Conservation (phyloP, 2,113 vertebrate genomes). For the Mesoclemmys tuberculata region DNA sequence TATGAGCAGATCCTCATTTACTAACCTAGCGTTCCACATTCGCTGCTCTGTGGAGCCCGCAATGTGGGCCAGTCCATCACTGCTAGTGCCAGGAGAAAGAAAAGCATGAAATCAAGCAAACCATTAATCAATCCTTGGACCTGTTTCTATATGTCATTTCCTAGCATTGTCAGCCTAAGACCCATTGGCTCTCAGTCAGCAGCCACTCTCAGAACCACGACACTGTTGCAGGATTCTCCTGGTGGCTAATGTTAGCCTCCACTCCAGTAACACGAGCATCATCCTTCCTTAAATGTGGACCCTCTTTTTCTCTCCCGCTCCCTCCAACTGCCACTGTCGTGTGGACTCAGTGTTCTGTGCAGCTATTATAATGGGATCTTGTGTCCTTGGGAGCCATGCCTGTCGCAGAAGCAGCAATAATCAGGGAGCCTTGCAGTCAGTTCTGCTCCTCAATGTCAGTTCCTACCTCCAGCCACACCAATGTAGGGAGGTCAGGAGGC, state of each 20-base stretch:
- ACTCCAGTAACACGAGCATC: background rate
- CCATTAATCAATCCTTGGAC: background rate
- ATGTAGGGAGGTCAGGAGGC: rapidly evolving
- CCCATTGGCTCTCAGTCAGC: background rate
- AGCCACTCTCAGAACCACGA: background rate
- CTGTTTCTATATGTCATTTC: background rate
- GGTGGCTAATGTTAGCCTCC: background rate
- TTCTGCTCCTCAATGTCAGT: background rate
- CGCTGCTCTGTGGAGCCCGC: background rate
- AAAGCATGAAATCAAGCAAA: background rate
- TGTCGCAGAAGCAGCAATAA: rapidly evolving
- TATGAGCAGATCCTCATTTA: rapidly evolving
- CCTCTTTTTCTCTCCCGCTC: too few species aligned
- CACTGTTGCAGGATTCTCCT: background rate
- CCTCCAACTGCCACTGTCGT: background rate
- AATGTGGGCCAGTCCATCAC: rapidly evolving
- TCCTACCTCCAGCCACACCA: background rate
- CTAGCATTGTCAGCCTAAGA: background rate
- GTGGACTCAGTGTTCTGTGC: rapidly evolving
- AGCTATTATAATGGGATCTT: rapidly evolving
- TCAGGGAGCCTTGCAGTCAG: background rate
- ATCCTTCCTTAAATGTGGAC: rapidly evolving
- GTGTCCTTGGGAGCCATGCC: rapidly evolving
- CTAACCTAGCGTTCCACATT: rapidly evolving
- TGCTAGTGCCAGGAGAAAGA: background rate